A percentile compares a stretch with the other conserved stretches of the same genome.
These are phyloP conservation scores for Vanessa cardui DNA, from an alignment of 2,888 invertebrate genomes.

Conservation along the genomic window DNA sequence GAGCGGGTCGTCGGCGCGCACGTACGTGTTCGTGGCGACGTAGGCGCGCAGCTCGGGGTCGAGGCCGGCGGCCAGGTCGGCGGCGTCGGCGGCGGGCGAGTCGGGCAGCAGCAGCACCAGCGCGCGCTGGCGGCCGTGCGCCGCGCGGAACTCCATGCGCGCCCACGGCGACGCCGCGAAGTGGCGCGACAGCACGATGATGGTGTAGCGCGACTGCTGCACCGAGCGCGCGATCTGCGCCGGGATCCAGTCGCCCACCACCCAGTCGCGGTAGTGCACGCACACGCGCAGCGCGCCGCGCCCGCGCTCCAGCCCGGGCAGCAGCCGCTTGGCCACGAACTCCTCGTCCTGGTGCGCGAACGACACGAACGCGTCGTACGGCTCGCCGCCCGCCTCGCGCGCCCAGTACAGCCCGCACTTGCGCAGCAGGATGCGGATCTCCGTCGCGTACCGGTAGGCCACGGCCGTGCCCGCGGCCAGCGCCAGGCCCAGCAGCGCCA, in stretches of 20 bases:
- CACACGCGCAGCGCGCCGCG: slow-evolving; percentile 80
- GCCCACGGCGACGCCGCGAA: slow-evolving; percentile 45
- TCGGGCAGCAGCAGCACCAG: slow-evolving; percentile 86
- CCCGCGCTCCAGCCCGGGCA: slow-evolving; percentile 84
- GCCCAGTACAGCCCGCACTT: background rate
- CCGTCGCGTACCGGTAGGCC: background rate
- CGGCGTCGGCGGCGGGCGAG: slow-evolving; percentile 54
- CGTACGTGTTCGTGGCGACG: slow-evolving; percentile 89
- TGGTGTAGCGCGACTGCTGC: slow-evolving; percentile 48
- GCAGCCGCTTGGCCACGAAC: slow-evolving; percentile 84
- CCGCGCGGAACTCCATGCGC: slow-evolving; percentile 77
- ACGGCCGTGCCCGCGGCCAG: background rate
- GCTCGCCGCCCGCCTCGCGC: background rate
- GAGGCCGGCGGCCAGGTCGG: slow-evolving; percentile 64
- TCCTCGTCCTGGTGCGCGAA: slow-evolving; percentile 89
- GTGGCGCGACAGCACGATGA: slow-evolving; percentile 43
- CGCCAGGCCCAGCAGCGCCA: background rate
- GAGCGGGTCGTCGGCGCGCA: slow-evolving; percentile 90
- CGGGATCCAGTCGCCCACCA: slow-evolving; percentile 88
- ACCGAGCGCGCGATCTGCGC: slow-evolving; percentile 79
- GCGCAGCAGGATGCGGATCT: background rate
- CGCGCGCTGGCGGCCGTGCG: slow-evolving; percentile 52
- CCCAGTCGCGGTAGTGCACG: slow-evolving; percentile 89
- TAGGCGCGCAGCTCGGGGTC: slow-evolving; percentile 82
- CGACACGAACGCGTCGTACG: slow-evolving; percentile 88